Evolutionary conservation across 2,888 invertebrate genomes (phyloP), one percentile per base, ranked within the genome.

Genomic region (Leptinotarsa haldemani): DNA sequence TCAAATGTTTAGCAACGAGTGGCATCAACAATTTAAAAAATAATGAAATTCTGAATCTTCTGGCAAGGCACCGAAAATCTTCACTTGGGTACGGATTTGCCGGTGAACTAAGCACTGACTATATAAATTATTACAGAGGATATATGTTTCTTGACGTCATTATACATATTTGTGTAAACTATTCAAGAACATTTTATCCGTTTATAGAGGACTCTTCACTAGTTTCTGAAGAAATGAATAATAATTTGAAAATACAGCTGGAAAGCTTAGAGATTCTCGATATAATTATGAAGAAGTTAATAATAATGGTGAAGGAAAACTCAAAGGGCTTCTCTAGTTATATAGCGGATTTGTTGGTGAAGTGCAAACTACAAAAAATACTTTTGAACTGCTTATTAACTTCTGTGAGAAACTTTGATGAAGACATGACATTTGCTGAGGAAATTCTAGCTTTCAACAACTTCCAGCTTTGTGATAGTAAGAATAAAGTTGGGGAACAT

Each of bases 341-440:
- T 84, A 92, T 94, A 76, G 92, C 92, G 16, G 94, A 95, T 86
- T 87, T 93, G 80, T 88, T 95, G 83, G 89, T 90, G 3, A 92
- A 94, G 77, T 94, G 94, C 83, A 95, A 95, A 87, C 89, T 96
- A 65, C 96, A 96, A 86, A 95, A 95, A 85, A 93, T 94, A 30
- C 90, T 95, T 65, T 89, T 96, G 66, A 95, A 95, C 85, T 94
- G 94, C 84, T 88, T 95, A 22, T 90, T 95, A 67, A 94, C 95
- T 3, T 93, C 93, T 20, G 94, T 95, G 2, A 89, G 92, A 82
- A 90, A 90, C 79, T 90, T 90, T 86, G 89, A 90, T 75, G 89
- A 88, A 47, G 88, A 88, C 56, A 88, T 89, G 78, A 92, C 92
- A 9, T 92, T 94, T 80, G 94, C 94, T 0, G 94, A 94, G 84